Evolutionary conservation across 1,140 invertebrate genomes (phyloP).

Genomic region (Brachionus calyciflorus): DNA sequence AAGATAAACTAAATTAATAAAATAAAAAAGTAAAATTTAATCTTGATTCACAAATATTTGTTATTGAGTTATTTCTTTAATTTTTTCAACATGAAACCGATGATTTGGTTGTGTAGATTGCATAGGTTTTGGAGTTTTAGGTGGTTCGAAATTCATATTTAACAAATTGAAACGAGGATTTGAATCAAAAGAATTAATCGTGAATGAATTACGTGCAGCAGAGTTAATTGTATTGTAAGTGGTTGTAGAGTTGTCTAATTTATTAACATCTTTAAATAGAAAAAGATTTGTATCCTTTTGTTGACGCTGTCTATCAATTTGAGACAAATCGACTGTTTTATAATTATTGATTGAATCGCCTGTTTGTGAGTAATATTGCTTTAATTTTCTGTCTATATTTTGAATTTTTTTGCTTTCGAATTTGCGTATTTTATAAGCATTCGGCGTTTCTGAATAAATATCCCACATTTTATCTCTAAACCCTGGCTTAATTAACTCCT

Average conservation of each 20-base stretch:
- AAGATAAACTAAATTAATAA: not conserved
- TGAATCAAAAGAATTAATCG: not conserved
- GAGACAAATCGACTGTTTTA: not conserved
- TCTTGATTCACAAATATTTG: not conserved
- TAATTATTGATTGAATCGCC: not conserved
- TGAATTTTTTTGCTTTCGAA: slow-evolving; percentile 33
- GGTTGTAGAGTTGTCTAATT: not conserved
- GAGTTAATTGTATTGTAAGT: not conserved
- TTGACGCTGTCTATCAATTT: not conserved
- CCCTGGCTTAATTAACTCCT: slow-evolving; percentile 22
- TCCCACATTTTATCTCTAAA: slow-evolving; percentile 33
- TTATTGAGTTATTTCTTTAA: slow-evolving; percentile 22
- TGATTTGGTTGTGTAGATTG: no score
- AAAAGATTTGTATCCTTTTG: not conserved
- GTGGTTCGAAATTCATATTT: slow-evolving; percentile 21
- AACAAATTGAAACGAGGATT: not conserved
- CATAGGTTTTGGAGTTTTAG: not conserved
- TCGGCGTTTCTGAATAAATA: slow-evolving; percentile 10
- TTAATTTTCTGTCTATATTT: slow-evolving; percentile 17
- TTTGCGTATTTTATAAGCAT: slow-evolving; percentile 30
- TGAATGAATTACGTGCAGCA: not conserved
- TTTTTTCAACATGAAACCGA: slow-evolving; percentile 40
- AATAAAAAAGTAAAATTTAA: not conserved
- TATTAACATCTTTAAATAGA: slow-evolving; percentile 25
- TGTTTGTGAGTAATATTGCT: not conserved